These are phyloP conservation scores for Scomber japonicus DNA, from an alignment of 2,113 vertebrate species.

Conservation along the genomic window DNA sequence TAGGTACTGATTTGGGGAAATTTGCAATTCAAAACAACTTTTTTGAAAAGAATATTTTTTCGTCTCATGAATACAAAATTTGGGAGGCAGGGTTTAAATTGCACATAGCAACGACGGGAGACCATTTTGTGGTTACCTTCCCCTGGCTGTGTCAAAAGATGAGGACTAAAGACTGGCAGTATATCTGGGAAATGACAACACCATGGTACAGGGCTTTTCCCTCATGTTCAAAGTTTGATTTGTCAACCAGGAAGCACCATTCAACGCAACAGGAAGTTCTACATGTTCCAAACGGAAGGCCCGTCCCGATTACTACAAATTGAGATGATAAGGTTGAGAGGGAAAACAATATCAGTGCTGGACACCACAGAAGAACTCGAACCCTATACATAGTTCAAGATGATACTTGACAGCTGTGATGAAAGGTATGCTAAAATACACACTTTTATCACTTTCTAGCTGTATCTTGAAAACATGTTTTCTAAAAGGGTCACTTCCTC, in stretches of 20 bases:
- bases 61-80: conserved; percentile 84
- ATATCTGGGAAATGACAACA: conserved; percentile 45
- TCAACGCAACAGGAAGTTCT: conserved; percentile 43
- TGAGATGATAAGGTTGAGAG: conserved; percentile 12
- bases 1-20: conserved; percentile 79
- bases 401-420: conserved; percentile 65
- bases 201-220: conserved; percentile 10
- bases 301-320: conserved; percentile 39
- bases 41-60: conserved; percentile 78
- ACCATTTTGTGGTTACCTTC: conserved; percentile 60
- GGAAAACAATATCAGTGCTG: conserved; percentile 30
- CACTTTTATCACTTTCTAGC: conserved; percentile 74
- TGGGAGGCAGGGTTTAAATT: conserved; percentile 72
- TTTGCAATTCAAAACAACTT: conserved; percentile 87
- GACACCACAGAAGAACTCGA: conserved; percentile 4
- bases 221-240: conserved; percentile 28
- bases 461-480: conserved; percentile 53
- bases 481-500: conserved; percentile 31
- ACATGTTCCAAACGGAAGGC: conserved; percentile 32
- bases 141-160: conserved; percentile 46
- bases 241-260: conserved; percentile 31
- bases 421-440: conserved; percentile 71
- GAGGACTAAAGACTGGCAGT: conserved; percentile 38
- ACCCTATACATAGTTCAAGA: conserved; percentile 37
- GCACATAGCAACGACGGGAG: conserved; percentile 67